phyloP scores from a whole-genome alignment of 37 sponge, comb jelly and placozoan genomes.

The Tethya wilhelma region DNA sequence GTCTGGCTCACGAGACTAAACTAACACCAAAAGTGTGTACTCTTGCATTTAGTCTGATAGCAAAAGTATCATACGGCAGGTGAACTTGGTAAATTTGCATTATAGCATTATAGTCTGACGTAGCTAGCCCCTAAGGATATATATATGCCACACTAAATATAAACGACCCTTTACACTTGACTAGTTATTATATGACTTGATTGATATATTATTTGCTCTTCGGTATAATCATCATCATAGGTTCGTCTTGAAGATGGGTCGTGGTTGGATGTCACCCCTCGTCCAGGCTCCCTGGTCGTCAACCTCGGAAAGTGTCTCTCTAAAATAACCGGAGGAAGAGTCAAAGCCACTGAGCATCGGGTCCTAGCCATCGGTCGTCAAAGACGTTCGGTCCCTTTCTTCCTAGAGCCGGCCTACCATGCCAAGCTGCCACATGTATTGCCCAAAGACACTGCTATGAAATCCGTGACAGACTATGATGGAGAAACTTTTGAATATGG shows the following conservation, averaged over 20 bases:
- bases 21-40: too few relatives aligned
- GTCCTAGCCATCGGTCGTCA: slow-evolving; percentile 18
- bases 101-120: not conserved
- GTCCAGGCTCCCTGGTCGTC: slow-evolving; percentile 3
- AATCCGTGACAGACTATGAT: not conserved
- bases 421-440: not conserved
- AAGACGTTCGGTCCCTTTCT: slow-evolving; percentile 28
- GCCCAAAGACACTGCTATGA: not conserved
- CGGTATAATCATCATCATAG: not conserved
- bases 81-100: too few relatives aligned
- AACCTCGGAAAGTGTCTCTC: slow-evolving; percentile 12
- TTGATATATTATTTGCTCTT: too few relatives aligned
- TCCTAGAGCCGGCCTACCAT: slow-evolving; percentile 19
- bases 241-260: not conserved
- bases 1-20: too few relatives aligned
- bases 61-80: too few relatives aligned
- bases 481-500: slow-evolving; percentile 16
- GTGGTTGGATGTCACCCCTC: slow-evolving; percentile 22
- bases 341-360: slow-evolving; percentile 27
- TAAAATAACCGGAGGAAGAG: not conserved
- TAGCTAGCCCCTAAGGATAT: too few relatives aligned
- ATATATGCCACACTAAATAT: too few relatives aligned
- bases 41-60: too few relatives aligned
- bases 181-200: too few relatives aligned
- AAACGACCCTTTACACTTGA: too few relatives aligned